phyloP scores from a whole-genome alignment of 2,113 vertebrate species.

The Bucco capensis region DNA sequence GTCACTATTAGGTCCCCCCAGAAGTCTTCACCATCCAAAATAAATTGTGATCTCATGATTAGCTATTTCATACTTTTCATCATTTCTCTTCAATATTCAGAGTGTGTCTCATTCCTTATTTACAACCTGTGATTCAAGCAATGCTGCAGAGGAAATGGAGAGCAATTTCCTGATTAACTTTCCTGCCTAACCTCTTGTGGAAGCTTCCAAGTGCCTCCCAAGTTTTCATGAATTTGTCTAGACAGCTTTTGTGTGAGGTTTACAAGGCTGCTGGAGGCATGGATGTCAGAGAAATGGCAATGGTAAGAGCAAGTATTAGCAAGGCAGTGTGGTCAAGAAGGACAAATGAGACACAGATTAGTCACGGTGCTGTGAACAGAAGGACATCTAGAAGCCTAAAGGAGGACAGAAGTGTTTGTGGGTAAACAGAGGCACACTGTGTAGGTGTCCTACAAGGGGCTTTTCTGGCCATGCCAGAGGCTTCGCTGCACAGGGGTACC shows the following conservation, averaged over 20 bases:
- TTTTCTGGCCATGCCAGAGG: background rate
- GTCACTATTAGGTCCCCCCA: no score
- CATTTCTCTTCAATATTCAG: constrained; percentile 38
- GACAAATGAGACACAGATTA: background rate
- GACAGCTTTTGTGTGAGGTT: constrained; percentile 1
- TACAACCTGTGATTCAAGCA: background rate
- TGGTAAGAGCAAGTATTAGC: background rate
- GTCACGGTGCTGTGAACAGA: background rate
- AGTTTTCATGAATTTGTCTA: constrained; percentile 29
- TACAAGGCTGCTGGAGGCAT: background rate
- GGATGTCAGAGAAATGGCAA: background rate
- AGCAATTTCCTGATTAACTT: constrained; percentile 49
- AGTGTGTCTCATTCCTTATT: constrained; percentile 4
- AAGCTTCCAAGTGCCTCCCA: background rate
- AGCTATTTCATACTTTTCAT: constrained; percentile 31
- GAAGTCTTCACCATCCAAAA: constrained; percentile 12
- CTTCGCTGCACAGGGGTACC: fast-evolving
- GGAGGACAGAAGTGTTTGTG: background rate
- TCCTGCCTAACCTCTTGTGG: background rate
- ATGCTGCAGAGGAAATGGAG: constrained; percentile 19
- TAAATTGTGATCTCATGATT: constrained; percentile 35
- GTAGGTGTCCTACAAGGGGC: fast-evolving
- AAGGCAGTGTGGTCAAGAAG: background rate
- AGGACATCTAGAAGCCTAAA: background rate
- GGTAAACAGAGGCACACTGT: background rate